Base-by-base conservation (phyloP, 2,888 invertebrate genomes). In the Phengaris alcon region DNA sequence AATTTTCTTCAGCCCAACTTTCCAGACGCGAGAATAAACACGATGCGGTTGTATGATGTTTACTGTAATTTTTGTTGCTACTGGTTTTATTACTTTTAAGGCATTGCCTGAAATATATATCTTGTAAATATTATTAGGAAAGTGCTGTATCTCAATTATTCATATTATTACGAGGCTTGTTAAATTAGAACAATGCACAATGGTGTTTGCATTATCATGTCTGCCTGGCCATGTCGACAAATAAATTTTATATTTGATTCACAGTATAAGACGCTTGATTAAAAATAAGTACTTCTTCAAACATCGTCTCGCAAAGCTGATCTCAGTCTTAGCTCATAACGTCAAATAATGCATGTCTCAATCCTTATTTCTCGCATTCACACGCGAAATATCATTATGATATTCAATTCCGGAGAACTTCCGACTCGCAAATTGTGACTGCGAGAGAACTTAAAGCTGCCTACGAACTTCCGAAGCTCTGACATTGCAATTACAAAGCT, bases 1-100 rank as follows among this genome's bases (percentile, higher is more conserved):
- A 73, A 82, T 81, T 81, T 68, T 68, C 73, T 77, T n/a, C 76
- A 70, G 75, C 75, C 74, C 72, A 79, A 79, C 76, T 79, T 76
- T 64, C 55, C 75, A 75, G 75, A 75, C 75, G 22, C 52, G 72
- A 70, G 74, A 77, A 77, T 77, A 75, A 68, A 76, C 69, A 76
- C 44, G 35, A 35, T 64, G 10, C 22, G 15, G 64, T 64, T 64
- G 64, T 64, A 35, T 35, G 35, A 57, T 35, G 22, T 8, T 59
- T 59, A 59, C 59, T 22, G 59, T 9, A 12, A 52, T 12, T 52
- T 4, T 64, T 64, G 35, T 59, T 22, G 10, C 22, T 59, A 22
- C 15, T 59, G 22, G 22, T 4, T 48, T 48, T 48, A 6, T 48
- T 48, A 48, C 7, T 48, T 48, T 6, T 6, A 46, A 6, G 6